Percentiles rank a stretch among this genome's conserved stretches.
These are phyloP conservation scores for Thaumetopoea pityocampa DNA, from an alignment of 1,140 invertebrate species.

Conservation along the genomic window DNA sequence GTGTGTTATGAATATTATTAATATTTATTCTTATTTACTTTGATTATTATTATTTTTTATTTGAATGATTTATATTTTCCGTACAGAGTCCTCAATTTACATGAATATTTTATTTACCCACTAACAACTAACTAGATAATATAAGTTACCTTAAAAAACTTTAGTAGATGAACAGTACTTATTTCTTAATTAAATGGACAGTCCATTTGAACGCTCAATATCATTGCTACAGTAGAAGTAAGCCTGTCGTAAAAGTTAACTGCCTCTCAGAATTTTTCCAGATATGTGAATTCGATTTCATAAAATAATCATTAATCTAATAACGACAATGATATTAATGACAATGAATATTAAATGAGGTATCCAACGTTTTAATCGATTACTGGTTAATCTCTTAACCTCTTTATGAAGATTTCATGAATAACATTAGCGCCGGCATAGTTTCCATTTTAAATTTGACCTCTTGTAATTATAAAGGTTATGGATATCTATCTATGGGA, in stretches of 20 bases:
- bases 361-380: slow-evolving; percentile 41
- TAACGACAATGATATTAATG: slow-evolving; percentile 43
- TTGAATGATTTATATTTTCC: no score
- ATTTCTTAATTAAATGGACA: no score
- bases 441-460: background rate
- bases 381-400: slow-evolving; percentile 39
- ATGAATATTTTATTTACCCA: no score
- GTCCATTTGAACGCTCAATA: no score
- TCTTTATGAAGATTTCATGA: slow-evolving; percentile 37
- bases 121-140: no score
- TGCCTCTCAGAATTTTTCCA: background rate
- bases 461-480: slow-evolving; percentile 3
- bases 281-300: slow-evolving; percentile 29
- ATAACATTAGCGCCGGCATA: slow-evolving; percentile 30
- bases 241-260: background rate
- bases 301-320: slow-evolving; percentile 53
- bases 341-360: slow-evolving; percentile 59
- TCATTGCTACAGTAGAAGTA: background rate
- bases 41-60: no score
- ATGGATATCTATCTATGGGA: background rate
- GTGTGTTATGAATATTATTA: no score
- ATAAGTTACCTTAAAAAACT: no score
- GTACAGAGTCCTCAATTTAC: no score
- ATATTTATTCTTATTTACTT: no score
- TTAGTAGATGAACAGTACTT: no score